Percentiles rank a stretch among this genome's conserved stretches.
phyloP scores from a whole-genome alignment of 2,888 invertebrate genomes.

The Panzeria rudis region DNA sequence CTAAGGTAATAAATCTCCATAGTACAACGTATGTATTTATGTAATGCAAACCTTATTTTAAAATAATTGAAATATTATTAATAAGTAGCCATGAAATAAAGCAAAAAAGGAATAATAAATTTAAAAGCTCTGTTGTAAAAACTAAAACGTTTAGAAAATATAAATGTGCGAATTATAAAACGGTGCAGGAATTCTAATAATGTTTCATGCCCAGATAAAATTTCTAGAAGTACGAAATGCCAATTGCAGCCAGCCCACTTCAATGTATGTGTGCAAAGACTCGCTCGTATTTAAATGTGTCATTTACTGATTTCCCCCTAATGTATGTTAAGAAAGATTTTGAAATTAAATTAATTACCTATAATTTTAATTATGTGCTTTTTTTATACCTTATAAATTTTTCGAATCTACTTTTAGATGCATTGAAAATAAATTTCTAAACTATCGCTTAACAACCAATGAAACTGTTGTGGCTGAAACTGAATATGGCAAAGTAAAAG shows the following conservation, averaged over 20 bases:
- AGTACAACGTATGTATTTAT: background rate
- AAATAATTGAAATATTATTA: background rate
- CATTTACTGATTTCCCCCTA: constrained; percentile 24
- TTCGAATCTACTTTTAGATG: constrained; percentile 73
- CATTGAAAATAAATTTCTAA: constrained; percentile 79
- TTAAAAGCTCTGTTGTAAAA: background rate
- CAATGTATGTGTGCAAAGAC: background rate
- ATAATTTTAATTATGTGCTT: constrained; percentile 6
- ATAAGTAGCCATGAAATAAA: background rate
- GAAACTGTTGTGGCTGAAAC: constrained; percentile 80
- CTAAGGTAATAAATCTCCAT: background rate
- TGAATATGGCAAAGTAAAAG: constrained; percentile 81
- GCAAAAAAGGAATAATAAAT: background rate
- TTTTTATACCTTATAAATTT: too few species aligned
- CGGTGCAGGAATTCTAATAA: constrained; percentile 7
- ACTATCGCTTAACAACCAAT: constrained; percentile 79
- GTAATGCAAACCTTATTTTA: background rate
- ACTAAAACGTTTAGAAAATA: constrained; percentile 1
- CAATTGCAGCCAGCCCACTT: background rate
- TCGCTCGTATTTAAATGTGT: background rate
- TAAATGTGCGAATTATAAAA: constrained; percentile 3
- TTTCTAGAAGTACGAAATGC: background rate
- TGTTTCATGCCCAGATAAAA: background rate
- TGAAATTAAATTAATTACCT: constrained; percentile 46
- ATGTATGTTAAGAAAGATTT: constrained; percentile 48